Percentiles rank a stretch among this genome's conserved stretches.
Evolutionary conservation across 2,888 invertebrate genomes (phyloP).

Genomic region (Oscheius sp.): DNA sequence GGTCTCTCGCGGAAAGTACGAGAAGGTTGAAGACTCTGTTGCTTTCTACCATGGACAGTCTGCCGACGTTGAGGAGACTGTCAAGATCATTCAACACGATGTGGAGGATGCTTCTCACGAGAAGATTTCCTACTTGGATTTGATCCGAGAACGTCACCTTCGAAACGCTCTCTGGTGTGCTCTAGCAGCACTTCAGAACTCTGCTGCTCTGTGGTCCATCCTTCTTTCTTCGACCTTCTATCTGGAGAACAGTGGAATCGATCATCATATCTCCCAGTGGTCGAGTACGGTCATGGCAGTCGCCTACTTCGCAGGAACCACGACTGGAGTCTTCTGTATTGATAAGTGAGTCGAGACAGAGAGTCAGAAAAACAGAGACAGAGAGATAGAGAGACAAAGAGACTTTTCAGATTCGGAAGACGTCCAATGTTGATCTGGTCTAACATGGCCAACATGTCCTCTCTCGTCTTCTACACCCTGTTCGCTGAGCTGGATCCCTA

Average conservation of each 20-base stretch:
- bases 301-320: constrained; percentile 36
- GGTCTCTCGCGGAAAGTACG: constrained; percentile 22
- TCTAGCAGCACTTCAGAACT: constrained; percentile 28
- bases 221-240: constrained; percentile 34
- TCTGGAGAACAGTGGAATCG: constrained; percentile 30
- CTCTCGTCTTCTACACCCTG: constrained; percentile 28
- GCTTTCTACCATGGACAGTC: constrained; percentile 33
- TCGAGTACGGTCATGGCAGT: constrained; percentile 36
- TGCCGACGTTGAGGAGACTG: constrained; percentile 13
- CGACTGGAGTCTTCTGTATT: constrained; percentile 34
- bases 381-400: no score
- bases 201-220: constrained; percentile 36
- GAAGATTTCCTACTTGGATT: constrained; percentile 15
- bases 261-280: constrained; percentile 35
- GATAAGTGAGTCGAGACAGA: constrained; percentile 13
- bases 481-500: constrained; percentile 35
- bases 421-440: constrained; percentile 34
- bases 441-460: constrained; percentile 34
- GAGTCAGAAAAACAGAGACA: no score
- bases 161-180: constrained; percentile 34
- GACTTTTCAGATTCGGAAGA: constrained; percentile 28
- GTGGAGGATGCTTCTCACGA: constrained; percentile 20
- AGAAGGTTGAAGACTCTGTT: constrained; percentile 30
- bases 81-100: constrained; percentile 35
- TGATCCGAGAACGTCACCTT: constrained; percentile 26